Conservation (phyloP, 1,140 invertebrate species). For the Phenacoccus solenopsis region DNA sequence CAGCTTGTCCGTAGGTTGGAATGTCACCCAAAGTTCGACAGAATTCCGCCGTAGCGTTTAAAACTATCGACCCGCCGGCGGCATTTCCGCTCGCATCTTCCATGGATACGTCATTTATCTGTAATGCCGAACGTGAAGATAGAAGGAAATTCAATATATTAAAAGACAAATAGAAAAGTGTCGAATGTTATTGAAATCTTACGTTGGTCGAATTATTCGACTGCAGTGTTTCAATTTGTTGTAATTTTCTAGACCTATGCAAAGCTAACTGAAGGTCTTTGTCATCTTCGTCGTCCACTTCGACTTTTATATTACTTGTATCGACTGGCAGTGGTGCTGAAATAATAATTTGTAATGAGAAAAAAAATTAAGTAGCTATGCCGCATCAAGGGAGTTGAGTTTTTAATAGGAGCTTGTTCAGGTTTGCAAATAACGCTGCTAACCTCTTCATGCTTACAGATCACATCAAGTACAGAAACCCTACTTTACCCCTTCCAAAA, state of each 20-base stretch:
- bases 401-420: no score
- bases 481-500: no score
- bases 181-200: no score
- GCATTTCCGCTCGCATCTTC: constrained; percentile 26
- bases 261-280: constrained; percentile 59
- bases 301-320: constrained; percentile 30
- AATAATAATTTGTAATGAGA: constrained; percentile 20
- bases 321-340: not conserved
- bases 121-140: no score
- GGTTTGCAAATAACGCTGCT: no score
- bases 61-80: constrained; percentile 49
- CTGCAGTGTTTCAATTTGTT: constrained; percentile 40
- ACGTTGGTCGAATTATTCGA: constrained; percentile 12
- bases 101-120: constrained; percentile 35
- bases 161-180: no score
- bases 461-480: no score
- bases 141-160: no score
- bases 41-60: constrained; percentile 94
- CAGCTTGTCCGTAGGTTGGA: constrained; percentile 77
- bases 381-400: no score
- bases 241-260: constrained; percentile 58
- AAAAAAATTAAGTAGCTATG: constrained; percentile 10
- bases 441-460: no score
- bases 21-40: constrained; percentile 91
- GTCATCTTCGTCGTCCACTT: constrained; percentile 62